Conservation (phyloP, 2,113 vertebrate genomes). For the Fulica atra region DNA sequence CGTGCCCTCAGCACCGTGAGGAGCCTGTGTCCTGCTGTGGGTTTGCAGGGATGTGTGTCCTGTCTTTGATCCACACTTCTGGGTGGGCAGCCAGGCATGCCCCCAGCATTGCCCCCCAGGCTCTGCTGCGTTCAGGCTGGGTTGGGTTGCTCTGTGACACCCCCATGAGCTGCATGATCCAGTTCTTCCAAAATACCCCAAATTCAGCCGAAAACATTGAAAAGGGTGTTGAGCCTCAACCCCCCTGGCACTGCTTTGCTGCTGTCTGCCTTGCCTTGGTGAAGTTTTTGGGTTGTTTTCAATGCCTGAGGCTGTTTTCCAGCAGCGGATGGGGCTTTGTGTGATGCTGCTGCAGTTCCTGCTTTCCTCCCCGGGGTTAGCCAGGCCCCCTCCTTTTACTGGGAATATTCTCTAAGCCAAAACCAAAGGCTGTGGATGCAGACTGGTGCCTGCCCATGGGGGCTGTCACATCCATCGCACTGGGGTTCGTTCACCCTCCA, state of each 20-base stretch:
- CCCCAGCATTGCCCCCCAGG: background rate
- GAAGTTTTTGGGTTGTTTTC: background rate
- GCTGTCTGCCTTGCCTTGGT: background rate
- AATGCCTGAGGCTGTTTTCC: background rate
- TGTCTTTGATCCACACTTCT: accelerated
- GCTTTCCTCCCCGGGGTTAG: background rate
- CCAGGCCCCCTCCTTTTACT: background rate
- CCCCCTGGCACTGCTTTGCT: accelerated
- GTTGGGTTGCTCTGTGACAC: accelerated
- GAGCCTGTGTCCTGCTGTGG: background rate
- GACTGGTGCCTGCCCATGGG: background rate
- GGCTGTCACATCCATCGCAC: background rate
- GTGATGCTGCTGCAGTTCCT: no score
- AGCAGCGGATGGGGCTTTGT: background rate
- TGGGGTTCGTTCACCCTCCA: no score
- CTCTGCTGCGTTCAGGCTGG: accelerated
- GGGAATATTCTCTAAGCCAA: background rate
- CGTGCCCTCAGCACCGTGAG: accelerated
- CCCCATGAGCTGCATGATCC: accelerated
- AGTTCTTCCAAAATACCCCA: background rate
- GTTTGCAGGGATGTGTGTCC: background rate
- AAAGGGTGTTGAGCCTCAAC: background rate
- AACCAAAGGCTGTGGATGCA: background rate
- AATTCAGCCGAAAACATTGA: background rate
- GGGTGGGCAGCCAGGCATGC: accelerated